Percentiles rank a stretch among this genome's conserved stretches.
Conservation (phyloP, 1,140 invertebrate species). For the Zaprionus ghesquierei region DNA sequence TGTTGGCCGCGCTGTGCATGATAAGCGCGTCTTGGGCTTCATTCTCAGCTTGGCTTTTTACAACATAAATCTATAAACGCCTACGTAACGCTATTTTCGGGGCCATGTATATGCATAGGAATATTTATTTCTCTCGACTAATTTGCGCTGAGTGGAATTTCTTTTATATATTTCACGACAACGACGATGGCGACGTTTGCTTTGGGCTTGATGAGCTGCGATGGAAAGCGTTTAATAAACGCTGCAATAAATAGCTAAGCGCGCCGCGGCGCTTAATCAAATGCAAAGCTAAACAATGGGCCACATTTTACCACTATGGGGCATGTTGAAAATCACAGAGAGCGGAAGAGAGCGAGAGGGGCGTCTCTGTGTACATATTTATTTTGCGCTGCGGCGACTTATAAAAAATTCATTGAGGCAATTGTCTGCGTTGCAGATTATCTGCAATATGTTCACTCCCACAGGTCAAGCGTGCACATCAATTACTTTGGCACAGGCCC, state of each 20-base stretch:
- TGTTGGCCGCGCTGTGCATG: conserved; percentile 52
- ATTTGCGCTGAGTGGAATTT: conserved; percentile 77
- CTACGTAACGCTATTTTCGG: conserved; percentile 50
- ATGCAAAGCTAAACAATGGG: conserved; percentile 66
- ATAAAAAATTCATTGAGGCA: conserved; percentile 79
- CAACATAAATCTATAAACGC: conserved; percentile 75
- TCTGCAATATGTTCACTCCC: conserved; percentile 82
- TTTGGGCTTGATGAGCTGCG: conserved; percentile 43
- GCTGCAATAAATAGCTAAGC: conserved; percentile 71
- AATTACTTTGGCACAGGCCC: conserved; percentile 82
- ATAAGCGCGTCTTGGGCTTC: conserved; percentile 17
- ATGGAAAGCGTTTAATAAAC: conserved; percentile 75
- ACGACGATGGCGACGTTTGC: conserved; percentile 18
- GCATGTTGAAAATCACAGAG: conserved; percentile 47
- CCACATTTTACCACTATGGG: conserved; percentile 64
- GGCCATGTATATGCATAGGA: conserved; percentile 20
- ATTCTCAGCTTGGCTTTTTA: conserved; percentile 32
- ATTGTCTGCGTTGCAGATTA: conserved; percentile 82
- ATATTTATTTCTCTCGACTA: conserved; percentile 38
- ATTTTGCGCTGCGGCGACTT: conserved; percentile 55
- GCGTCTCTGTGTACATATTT: conserved; percentile 29
- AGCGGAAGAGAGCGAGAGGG: not conserved
- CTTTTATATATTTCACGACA: conserved; percentile 46
- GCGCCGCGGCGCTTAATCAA: conserved; percentile 51
- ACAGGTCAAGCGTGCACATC: conserved; percentile 82